Evolutionary conservation across 2,888 invertebrate species (phyloP).

Genomic region (Melinopterus prodromus): DNA sequence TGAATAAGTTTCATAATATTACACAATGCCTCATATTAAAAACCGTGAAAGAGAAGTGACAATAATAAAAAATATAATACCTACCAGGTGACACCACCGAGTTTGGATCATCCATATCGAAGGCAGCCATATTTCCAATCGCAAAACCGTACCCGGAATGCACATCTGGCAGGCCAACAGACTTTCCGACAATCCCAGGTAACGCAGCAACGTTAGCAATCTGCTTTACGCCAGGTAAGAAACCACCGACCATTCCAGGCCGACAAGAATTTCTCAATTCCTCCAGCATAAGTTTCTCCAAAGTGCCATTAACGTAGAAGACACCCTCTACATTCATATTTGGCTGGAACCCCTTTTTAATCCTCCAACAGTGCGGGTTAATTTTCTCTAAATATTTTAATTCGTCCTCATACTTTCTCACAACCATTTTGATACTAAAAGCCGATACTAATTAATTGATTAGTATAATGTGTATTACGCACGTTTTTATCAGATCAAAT

Average conservation of each 20-base stretch:
- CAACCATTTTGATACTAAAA: slow-evolving; percentile 72
- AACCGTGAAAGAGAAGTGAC: background rate
- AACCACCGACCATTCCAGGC: slow-evolving; percentile 92
- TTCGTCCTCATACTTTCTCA: slow-evolving; percentile 92
- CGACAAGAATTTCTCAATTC: slow-evolving; percentile 91
- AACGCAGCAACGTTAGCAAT: slow-evolving; percentile 99
- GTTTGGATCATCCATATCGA: slow-evolving; percentile 90
- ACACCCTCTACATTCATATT: slow-evolving; percentile 99
- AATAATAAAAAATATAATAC: slow-evolving; percentile 4
- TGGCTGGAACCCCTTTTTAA: slow-evolving; percentile 98
- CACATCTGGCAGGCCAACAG: slow-evolving; percentile 95
- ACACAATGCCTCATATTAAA: background rate
- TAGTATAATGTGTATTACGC: background rate
- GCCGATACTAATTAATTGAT: slow-evolving; percentile 5
- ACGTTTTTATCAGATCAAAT: background rate
- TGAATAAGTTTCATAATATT: no score
- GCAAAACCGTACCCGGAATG: slow-evolving; percentile 99
- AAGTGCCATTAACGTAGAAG: slow-evolving; percentile 92
- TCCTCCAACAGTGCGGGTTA: slow-evolving; percentile 85
- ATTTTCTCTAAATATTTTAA: slow-evolving; percentile 91
- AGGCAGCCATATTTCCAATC: slow-evolving; percentile 99
- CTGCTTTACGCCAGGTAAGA: slow-evolving; percentile 98
- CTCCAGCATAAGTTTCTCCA: slow-evolving; percentile 97
- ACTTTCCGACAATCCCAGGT: slow-evolving; percentile 94
- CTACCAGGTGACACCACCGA: slow-evolving; percentile 91